A percentile compares a stretch with the other conserved stretches of the same genome.
These are phyloP conservation scores for Steatornis caripensis DNA, from an alignment of 2,113 vertebrate genomes.

Conservation along the genomic window DNA sequence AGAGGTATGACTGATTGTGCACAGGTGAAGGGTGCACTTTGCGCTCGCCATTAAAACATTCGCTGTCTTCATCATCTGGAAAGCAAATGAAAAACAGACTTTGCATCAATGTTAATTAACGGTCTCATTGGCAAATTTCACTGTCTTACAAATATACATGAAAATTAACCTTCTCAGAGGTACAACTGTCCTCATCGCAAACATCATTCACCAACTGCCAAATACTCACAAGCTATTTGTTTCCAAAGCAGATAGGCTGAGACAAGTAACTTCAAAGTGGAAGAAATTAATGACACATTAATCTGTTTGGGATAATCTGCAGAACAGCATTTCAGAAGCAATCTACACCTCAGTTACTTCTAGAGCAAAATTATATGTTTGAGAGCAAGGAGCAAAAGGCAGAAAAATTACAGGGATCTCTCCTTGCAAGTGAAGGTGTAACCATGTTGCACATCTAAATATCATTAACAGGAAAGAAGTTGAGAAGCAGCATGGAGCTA, in stretches of 20 bases:
- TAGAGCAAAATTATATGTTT: background rate
- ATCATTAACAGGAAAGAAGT: background rate
- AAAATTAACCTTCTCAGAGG: background rate
- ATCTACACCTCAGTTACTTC: background rate
- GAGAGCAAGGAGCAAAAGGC: background rate
- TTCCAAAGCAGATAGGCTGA: background rate
- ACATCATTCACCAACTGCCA: background rate
- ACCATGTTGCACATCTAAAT: background rate
- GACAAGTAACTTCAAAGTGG: background rate
- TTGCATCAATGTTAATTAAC: background rate
- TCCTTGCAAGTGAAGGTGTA: background rate
- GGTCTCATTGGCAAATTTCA: background rate
- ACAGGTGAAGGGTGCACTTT: constrained; percentile 69
- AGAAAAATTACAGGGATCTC: background rate
- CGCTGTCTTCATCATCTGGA: constrained; percentile 88
- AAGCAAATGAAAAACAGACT: background rate
- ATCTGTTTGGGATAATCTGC: background rate
- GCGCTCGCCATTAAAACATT: constrained; percentile 73
- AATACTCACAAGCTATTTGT: background rate
- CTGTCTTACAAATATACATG: background rate
- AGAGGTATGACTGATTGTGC: constrained; percentile 91
- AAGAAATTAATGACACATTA: background rate
- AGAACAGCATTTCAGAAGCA: background rate
- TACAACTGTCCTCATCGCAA: background rate
- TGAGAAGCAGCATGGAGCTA: background rate